phyloP scores from a whole-genome alignment of 2,888 invertebrate genomes.

The Itoplectis maculator region DNA sequence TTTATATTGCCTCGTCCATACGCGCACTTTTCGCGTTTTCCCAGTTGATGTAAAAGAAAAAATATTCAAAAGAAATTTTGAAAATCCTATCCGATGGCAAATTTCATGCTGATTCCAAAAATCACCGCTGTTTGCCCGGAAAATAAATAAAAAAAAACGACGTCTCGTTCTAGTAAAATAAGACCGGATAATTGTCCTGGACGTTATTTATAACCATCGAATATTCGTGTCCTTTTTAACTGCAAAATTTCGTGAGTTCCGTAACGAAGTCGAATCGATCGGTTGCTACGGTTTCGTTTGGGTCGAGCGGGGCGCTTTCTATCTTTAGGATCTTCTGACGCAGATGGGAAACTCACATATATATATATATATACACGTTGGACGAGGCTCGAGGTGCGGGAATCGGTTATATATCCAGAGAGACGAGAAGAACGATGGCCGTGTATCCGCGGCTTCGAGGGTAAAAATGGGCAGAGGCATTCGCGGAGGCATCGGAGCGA shows the following conservation, averaged over 20 bases:
- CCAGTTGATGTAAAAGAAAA: no score
- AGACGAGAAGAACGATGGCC: background rate
- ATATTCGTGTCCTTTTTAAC: background rate
- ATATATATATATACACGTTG: background rate
- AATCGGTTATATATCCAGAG: background rate
- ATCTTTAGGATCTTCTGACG: conserved; percentile 16
- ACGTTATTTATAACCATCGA: background rate
- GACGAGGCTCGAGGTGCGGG: background rate
- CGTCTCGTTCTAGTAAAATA: no score
- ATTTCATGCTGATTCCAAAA: no score
- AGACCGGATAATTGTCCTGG: background rate
- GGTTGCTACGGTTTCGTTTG: no score
- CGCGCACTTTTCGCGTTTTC: no score
- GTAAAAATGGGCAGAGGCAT: conserved; percentile 63
- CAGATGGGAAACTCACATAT: conserved; percentile 2
- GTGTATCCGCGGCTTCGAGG: conserved; percentile 34
- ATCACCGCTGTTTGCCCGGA: no score
- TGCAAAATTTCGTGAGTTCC: background rate
- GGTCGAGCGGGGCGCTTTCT: background rate
- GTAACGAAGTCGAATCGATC: background rate
- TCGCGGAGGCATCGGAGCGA: conserved; percentile 64
- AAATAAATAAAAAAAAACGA: no score
- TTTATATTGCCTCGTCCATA: no score
- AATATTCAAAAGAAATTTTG: no score
- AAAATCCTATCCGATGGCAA: no score